Conservation (phyloP, 2,113 vertebrate genomes). For the Camelus dromedarius region DNA sequence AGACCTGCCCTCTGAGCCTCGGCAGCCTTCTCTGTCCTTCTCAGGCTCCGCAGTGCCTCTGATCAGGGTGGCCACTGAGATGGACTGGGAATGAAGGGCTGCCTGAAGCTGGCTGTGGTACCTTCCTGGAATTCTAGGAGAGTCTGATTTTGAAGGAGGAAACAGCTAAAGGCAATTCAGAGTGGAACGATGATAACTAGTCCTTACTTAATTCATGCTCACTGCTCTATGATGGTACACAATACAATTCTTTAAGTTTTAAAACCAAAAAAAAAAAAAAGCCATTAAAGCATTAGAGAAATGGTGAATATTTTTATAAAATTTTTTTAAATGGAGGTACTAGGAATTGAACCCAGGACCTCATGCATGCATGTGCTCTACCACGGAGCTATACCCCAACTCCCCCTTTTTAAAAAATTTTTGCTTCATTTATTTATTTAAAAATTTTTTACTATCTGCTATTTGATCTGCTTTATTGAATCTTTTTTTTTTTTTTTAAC, state of each 20-base stretch:
- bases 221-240: background rate
- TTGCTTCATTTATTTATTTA: too few species aligned
- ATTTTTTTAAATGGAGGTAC: background rate
- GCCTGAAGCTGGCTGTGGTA: too few species aligned
- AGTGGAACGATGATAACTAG: background rate
- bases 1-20: background rate
- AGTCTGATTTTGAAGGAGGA: background rate
- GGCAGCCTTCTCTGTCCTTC: background rate
- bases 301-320: background rate
- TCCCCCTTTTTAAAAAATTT: too few species aligned
- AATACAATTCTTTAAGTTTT: background rate
- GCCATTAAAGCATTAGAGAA: background rate
- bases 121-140: background rate
- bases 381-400: too few species aligned
- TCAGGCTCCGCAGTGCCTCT: background rate
- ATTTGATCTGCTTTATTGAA: too few species aligned
- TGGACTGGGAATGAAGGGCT: background rate
- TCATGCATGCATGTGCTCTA: too few species aligned
- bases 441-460: too few species aligned
- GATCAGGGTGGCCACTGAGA: background rate
- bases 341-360: too few species aligned
- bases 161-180: background rate
- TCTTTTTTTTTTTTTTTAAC: too few species aligned
- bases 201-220: background rate
- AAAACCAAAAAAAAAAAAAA: background rate